Percentiles rank a stretch among this genome's conserved stretches.
Conservation (phyloP, 1,140 invertebrate genomes). For the Plectrocnemia conspersa region DNA sequence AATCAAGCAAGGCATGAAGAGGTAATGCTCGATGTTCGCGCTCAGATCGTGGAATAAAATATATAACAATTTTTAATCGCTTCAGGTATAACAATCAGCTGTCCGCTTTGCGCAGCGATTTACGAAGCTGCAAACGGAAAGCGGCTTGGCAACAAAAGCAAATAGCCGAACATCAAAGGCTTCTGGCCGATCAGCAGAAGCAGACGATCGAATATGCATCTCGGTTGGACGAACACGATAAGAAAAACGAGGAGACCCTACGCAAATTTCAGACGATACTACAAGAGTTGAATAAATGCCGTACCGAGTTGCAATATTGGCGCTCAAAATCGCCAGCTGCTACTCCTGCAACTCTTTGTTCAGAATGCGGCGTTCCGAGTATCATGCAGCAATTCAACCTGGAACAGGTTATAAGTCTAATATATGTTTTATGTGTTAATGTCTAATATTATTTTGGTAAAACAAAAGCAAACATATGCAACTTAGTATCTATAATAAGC, state of each 20-base stretch:
- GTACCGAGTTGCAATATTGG: slow-evolving; percentile 85
- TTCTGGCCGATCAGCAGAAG: slow-evolving; percentile 67
- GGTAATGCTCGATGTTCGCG: slow-evolving; percentile 41
- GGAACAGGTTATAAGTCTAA: slow-evolving; percentile 23
- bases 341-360: slow-evolving; percentile 49
- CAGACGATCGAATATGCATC: slow-evolving; percentile 74
- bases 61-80: slow-evolving; percentile 9
- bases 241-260: slow-evolving; percentile 83
- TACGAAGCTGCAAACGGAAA: slow-evolving; percentile 73
- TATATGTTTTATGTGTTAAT: not conserved
- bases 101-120: slow-evolving; percentile 67
- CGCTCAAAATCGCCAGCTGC: slow-evolving; percentile 77
- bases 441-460: too few relatives aligned
- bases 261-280: slow-evolving; percentile 82
- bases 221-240: slow-evolving; percentile 79
- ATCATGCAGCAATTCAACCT: slow-evolving; percentile 21
- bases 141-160: slow-evolving; percentile 78
- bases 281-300: slow-evolving; percentile 85
- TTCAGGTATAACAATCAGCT: slow-evolving; percentile 71
- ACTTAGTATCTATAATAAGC: too few relatives aligned
- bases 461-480: too few relatives aligned
- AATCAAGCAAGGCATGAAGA: slow-evolving; percentile 84
- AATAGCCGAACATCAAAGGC: slow-evolving; percentile 76
- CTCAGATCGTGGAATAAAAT: too few relatives aligned
- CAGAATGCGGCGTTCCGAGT: slow-evolving; percentile 44